Base-by-base conservation (phyloP, 64 coral and sea anemone species). In the Orbicella faveolata region DNA sequence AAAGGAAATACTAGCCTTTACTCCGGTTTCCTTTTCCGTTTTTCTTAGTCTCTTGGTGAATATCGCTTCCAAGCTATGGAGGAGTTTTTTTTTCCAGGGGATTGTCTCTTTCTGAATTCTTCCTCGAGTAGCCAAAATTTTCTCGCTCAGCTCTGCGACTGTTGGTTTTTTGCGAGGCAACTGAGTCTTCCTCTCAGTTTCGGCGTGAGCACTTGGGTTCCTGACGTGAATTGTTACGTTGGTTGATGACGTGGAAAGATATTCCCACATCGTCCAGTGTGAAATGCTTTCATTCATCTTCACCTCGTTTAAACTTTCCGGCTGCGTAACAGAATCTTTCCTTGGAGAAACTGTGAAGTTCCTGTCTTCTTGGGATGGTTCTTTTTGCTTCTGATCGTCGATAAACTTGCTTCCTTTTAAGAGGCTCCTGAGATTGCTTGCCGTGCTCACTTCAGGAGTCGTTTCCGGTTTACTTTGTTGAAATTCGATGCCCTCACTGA, bases 61-160 rank as follows among this genome's bases (percentile, higher is more conserved):
- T n/a, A 41, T 72, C 2, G 62, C 64, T 54, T 85, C 82, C 64
- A 85, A 9, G 37, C 82, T 85, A n/a, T 52, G 34, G 52, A 85
- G 82, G 51, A 85, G 82, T 68, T 85, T 85, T 65, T 53, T 85
- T 85, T 85, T 85, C 82, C 82, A 85, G 30, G 82, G 36, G 25
- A 85, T 85, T 85, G 63, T 17, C 82, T 85, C 82, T 30, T 85
- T 44, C 12, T 85, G 26, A 25, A 85, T 85, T 52, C 82, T 72
- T 19, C 73, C 64, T 0, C 82, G 82, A 73, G 82, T 85, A 66
- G 20, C 51, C 21, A 73, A 72, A 30, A 85, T 85, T 73, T 85
- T 85, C 37, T 85, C 20, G 37, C 82, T 72, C 63, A 85, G n/a
- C 73, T 85, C 82, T 52, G 39, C 7, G 7, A 85, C 82, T 15